Conservation (phyloP, 1,140 invertebrate species). For the Zophobas atratus region DNA sequence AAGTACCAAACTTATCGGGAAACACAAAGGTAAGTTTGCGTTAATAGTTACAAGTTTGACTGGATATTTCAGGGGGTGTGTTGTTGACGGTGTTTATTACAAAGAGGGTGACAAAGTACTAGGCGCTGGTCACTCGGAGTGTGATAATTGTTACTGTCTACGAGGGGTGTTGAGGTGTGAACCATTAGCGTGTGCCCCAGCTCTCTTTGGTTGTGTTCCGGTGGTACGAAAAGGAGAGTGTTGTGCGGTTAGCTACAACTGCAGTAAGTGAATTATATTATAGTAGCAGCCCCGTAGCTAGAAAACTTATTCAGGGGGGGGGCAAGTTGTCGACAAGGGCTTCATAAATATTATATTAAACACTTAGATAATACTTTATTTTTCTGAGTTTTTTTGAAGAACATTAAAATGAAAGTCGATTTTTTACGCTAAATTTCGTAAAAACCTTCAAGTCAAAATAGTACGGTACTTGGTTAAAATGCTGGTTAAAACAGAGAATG, state of each 20-base stretch:
- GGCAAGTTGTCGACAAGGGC: too few species aligned
- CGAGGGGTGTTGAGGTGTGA: conserved; percentile 82
- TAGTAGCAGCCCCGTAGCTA: neutral
- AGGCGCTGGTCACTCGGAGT: conserved; percentile 73
- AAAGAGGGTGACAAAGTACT: conserved; percentile 84
- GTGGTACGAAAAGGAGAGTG: conserved; percentile 84
- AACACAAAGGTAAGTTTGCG: neutral
- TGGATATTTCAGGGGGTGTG: conserved; percentile 71
- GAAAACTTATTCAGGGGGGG: too few species aligned
- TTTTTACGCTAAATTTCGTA: too few species aligned
- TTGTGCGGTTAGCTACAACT: conserved; percentile 88
- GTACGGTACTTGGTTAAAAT: too few species aligned
- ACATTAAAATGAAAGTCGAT: too few species aligned
- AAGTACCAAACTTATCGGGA: conserved; percentile 8
- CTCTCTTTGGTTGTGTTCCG: conserved; percentile 82
- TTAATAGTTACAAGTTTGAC: neutral
- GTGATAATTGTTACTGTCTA: conserved; percentile 88
- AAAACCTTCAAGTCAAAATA: too few species aligned
- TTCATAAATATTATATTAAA: too few species aligned
- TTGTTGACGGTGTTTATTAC: conserved; percentile 75
- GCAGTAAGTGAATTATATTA: conserved; percentile 72
- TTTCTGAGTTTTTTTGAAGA: too few species aligned
- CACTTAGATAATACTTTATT: too few species aligned
- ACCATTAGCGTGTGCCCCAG: conserved; percentile 81
- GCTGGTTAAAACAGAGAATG: too few species aligned